phyloP scores from a whole-genome alignment of 2,888 invertebrate genomes.

The Poecilobothrus nobilitatus region DNA sequence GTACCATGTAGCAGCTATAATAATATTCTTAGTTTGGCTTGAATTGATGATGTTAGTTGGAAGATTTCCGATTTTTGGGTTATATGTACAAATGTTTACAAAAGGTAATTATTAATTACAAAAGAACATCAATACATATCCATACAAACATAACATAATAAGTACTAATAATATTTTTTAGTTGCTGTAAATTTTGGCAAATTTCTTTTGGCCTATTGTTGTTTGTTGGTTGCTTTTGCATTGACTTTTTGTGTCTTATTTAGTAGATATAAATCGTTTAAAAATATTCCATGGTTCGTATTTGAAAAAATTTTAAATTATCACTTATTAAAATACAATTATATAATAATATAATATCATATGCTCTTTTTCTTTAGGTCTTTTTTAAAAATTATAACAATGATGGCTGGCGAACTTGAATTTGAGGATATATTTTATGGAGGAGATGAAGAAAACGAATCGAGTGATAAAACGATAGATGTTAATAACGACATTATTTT shows the following conservation, averaged over 20 bases:
- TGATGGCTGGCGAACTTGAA: slow-evolving; percentile 84
- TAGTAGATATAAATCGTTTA: slow-evolving; percentile 64
- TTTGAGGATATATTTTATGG: slow-evolving; percentile 75
- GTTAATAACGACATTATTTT: slow-evolving; percentile 42
- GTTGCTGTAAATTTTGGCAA: slow-evolving; percentile 75
- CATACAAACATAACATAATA: no score
- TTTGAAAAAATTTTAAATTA: not conserved
- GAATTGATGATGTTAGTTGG: slow-evolving; percentile 81
- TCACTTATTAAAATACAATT: not conserved
- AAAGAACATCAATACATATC: no score
- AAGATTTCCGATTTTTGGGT: slow-evolving; percentile 74
- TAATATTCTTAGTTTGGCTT: slow-evolving; percentile 72
- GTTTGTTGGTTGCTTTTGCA: slow-evolving; percentile 70
- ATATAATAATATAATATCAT: not conserved
- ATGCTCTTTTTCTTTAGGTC: slow-evolving; percentile 27
- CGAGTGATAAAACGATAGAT: not conserved
- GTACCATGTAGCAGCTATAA: slow-evolving; percentile 69
- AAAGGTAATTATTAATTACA: slow-evolving; percentile 45
- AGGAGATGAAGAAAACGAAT: slow-evolving; percentile 36
- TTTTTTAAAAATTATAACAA: slow-evolving; percentile 69
- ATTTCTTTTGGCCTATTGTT: slow-evolving; percentile 71
- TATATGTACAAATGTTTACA: slow-evolving; percentile 83
- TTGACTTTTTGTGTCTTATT: slow-evolving; percentile 75
- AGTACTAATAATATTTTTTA: slow-evolving; percentile 25
- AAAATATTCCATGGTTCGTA: slow-evolving; percentile 47